These are phyloP conservation scores for Pangasius krempfi DNA, from an alignment of 2,797 vertebrate genomes.

Conservation along the genomic window DNA sequence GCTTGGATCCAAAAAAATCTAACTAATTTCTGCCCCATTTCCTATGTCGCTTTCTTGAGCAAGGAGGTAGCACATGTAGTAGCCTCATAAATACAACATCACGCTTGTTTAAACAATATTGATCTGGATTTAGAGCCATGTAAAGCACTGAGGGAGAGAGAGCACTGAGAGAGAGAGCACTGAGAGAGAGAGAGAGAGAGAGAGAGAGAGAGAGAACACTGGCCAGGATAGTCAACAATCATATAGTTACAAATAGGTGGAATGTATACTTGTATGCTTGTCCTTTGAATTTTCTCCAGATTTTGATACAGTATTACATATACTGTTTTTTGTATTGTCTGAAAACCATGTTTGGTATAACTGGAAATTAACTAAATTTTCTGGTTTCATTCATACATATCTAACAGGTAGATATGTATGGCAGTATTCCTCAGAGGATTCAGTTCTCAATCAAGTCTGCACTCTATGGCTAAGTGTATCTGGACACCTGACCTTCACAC, in stretches of 20 bases:
- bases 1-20: background rate
- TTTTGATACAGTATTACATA: background rate
- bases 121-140: background rate
- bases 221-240: background rate
- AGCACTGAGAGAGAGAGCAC: too few relatives aligned
- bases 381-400: background rate
- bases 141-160: background rate
- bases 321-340: background rate
- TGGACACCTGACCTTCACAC: background rate
- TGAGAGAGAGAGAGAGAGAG: too few relatives aligned
- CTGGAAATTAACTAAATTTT: background rate
- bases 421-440: background rate
- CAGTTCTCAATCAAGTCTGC: background rate
- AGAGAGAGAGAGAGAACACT: background rate
- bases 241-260: background rate
- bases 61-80: background rate
- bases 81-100: background rate
- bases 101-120: background rate
- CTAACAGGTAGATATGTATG: background rate
- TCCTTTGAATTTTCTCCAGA: background rate
- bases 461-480: background rate
- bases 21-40: background rate
- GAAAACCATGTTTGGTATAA: background rate
- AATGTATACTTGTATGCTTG: background rate
- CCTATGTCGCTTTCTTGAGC: background rate